Evolutionary conservation across 2,113 vertebrate genomes (phyloP).

Genomic region (Tachysurus vachellii): DNA sequence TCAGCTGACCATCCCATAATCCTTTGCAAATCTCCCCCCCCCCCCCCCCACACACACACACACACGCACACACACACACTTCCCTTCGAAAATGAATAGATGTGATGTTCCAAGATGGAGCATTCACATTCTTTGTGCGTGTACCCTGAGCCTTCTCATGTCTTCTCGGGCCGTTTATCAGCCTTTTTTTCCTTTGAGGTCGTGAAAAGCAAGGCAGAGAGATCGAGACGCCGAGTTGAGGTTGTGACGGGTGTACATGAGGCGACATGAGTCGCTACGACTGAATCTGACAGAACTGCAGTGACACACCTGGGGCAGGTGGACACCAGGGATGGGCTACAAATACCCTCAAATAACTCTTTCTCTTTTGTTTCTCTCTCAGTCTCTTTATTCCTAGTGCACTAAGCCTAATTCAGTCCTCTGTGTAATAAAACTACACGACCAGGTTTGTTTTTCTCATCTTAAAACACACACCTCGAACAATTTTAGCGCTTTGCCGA

Average conservation of each 20-base stretch:
- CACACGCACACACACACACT: too few relatives aligned
- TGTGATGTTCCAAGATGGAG: background rate
- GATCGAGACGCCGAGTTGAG: slow-evolving; percentile 43
- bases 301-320: slow-evolving; percentile 57
- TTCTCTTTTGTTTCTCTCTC: background rate
- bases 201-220: background rate
- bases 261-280: slow-evolving; percentile 42
- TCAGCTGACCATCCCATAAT: background rate
- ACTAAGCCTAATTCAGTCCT: background rate
- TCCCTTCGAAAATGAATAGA: background rate
- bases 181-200: slow-evolving; percentile 8
- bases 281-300: slow-evolving; percentile 48
- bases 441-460: background rate
- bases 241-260: slow-evolving; percentile 51
- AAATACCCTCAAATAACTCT: background rate
- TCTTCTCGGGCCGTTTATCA: background rate
- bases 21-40: too few relatives aligned
- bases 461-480: background rate
- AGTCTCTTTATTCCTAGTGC: background rate
- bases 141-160: background rate
- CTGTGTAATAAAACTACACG: background rate
- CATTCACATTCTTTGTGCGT: background rate
- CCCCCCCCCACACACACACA: too few relatives aligned
- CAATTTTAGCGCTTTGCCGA: background rate
- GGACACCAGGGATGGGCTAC: slow-evolving; percentile 32